Base-by-base conservation (phyloP, 2,888 invertebrate genomes). In the Lacanobia oleracea region DNA sequence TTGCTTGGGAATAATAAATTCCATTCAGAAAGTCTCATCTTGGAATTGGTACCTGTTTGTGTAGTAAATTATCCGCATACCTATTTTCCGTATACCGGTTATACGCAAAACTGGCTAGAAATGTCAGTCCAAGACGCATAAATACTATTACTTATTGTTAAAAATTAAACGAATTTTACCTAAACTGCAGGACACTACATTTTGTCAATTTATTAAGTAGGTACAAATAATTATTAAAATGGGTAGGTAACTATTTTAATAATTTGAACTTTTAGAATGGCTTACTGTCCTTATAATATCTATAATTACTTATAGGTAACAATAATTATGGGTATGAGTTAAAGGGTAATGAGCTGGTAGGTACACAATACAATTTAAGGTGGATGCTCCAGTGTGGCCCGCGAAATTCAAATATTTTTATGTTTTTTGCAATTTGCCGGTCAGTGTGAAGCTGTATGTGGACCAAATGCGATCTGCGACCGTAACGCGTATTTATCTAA, bases 41-140 rank as follows among this genome's bases (percentile, higher is more conserved):
- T 51, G 12, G 23, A 59, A 40, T 3, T 62, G 2, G 6, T 59
- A 51, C 62, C 12, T 53, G 40, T 53, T 76, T 43, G 10, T n/a
- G 33, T 37, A 10, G 1, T 48, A 53, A 54, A 40, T 56, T 37
- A 48, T 48, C 48, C 23, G 40, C 54, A 37, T 45, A 2, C 8
- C 1, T 14, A 21, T 18, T 21, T 37, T 37, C 23, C 14, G 14
- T 54, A 18, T 33, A 63, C 12, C 65, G 65, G 74, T 59, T 48
- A 48, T 18, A 33, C 61, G 16, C 59, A 48, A 53, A 59, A 53
- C 27, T 33, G 50, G 63, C 50, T 67, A 18, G 18, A 54, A 79
- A 65, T 48, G 27, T 62, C 21, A 53, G 48, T 27, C 8, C 33
- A 6, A n/a, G 40, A 37, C 16, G 37, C 59, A 27, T 48, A 21